Base-by-base conservation (phyloP, 2,888 invertebrate genomes). In the Coenonympha arcania region DNA sequence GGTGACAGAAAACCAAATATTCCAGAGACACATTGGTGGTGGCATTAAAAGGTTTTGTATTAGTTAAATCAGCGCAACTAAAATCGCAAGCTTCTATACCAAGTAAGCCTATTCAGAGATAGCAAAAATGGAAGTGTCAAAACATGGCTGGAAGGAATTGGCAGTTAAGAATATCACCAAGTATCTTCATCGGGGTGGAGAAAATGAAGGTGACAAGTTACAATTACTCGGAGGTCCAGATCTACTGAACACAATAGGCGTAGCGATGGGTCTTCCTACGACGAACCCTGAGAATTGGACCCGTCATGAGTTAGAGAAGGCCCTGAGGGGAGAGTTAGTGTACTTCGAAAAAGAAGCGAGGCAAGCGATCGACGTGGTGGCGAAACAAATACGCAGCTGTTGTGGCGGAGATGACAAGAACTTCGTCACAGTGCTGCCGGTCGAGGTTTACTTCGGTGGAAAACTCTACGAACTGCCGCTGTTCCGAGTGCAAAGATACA, bases 391-490 rank as follows among this genome's bases (percentile, higher is more conserved):
- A n/a, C 48, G 52, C 39, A 37, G 20, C 37, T 59, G 57, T 45
- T 63, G 63, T 33, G 40, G 45, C 16, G 60, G 59, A 15, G 59
- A 59, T 36, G 44, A 52, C 11, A 50, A 54, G 33, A 58, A 56
- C 39, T 59, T 48, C 51, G 30, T 60, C 9, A 62, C 62, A 1
- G 59, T 62, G 4, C 39, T 62, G n/a, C 60, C 62, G 6, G 54
- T 60, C 43, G 58, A 62, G 39, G 24, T 60, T 4, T 60, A 59
- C 28, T 50, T 50, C 30, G 37, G 56, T 15, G 54, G 54, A 4
- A 62, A 60, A 52, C 50, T 62, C n/a, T 62, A 62, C 44, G 60
- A 62, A 53, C 6, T 62, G 19, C 62, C 62, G 11, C 8, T 62
- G 22, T 62, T 62, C 37, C 49, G 59, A 50, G 58, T 57, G 8